A percentile compares a stretch with the other conserved stretches of the same genome.
These are phyloP conservation scores for Scylla paramamosain DNA, from an alignment of 1,140 invertebrate species.

Conservation along the genomic window DNA sequence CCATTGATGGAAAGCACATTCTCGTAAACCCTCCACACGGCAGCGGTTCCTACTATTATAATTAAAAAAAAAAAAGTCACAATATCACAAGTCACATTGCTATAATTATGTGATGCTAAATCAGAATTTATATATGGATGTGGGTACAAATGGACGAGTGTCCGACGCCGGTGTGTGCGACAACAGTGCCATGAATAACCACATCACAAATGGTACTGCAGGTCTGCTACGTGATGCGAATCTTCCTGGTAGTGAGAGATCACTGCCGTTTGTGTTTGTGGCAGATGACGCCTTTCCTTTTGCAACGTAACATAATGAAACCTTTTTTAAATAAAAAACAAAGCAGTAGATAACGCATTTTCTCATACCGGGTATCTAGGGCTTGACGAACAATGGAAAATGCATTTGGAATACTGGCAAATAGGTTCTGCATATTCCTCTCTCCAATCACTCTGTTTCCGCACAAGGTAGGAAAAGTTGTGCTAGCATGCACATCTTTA, in stretches of 20 bases:
- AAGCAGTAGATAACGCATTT: constrained; percentile 39
- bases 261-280: constrained; percentile 54
- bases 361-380: constrained; percentile 40
- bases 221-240: constrained; percentile 32
- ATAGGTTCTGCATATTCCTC: constrained; percentile 58
- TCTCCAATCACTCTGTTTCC: constrained; percentile 13
- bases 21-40: constrained; percentile 24
- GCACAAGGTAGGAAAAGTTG: constrained; percentile 51
- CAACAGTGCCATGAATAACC: neutral
- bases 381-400: constrained; percentile 46
- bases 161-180: constrained; percentile 41
- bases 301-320: constrained; percentile 48
- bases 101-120: constrained; percentile 41
- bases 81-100: constrained; percentile 36
- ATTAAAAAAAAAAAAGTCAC: constrained; percentile 51
- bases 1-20: constrained; percentile 37
- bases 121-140: constrained; percentile 32
- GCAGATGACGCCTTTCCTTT: constrained; percentile 46
- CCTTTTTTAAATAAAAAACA: constrained; percentile 42
- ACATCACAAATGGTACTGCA: constrained; percentile 38
- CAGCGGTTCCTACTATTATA: constrained; percentile 37
- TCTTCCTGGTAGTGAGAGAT: constrained; percentile 48
- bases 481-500: constrained; percentile 39
- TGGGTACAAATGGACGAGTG: constrained; percentile 32
- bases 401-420: constrained; percentile 54